Conservation (phyloP, 2,113 vertebrate species). For the Nerophis ophidion region DNA sequence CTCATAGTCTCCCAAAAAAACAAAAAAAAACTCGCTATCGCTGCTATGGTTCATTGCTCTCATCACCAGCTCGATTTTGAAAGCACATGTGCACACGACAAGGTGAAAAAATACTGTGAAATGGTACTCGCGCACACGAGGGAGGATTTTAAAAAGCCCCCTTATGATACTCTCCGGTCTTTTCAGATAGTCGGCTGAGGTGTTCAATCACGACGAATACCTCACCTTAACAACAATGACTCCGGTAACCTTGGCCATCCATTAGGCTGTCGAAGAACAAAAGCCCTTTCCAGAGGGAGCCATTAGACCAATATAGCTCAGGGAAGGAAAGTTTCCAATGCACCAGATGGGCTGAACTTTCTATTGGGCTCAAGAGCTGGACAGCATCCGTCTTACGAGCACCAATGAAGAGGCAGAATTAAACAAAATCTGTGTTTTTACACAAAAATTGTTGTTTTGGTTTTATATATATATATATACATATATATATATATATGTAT, state of each 20-base stretch:
- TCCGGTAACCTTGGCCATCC: slow-evolving; percentile 55
- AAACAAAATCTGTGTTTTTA: slow-evolving; percentile 28
- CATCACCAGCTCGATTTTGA: slow-evolving; percentile 34
- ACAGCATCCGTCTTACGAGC: slow-evolving; percentile 34
- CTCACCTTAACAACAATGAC: slow-evolving; percentile 58
- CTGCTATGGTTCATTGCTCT: slow-evolving; percentile 35
- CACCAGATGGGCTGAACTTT: slow-evolving; percentile 57
- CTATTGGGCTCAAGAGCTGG: slow-evolving; percentile 47
- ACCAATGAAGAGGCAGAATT: slow-evolving; percentile 31
- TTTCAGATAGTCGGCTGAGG: slow-evolving; percentile 23
- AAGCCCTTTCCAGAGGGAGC: slow-evolving; percentile 58
- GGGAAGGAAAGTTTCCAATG: slow-evolving; percentile 53
- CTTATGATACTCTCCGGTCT: slow-evolving; percentile 20
- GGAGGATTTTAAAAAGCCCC: slow-evolving; percentile 37
- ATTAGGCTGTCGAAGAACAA: slow-evolving; percentile 62
- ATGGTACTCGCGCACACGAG: not conserved
- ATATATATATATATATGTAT: too few relatives aligned
- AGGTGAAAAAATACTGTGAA: slow-evolving; percentile 5
- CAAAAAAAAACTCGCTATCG: slow-evolving; percentile 21
- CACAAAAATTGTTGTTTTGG: slow-evolving; percentile 24
- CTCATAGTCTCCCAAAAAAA: slow-evolving; percentile 10
- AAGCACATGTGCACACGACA: slow-evolving; percentile 3
- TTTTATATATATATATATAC: too few relatives aligned
- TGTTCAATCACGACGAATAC: slow-evolving; percentile 49
- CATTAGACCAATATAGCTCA: slow-evolving; percentile 59